Base-by-base conservation (phyloP, 2,797 vertebrate species). In the Parauchenoglanis ngamensis region DNA sequence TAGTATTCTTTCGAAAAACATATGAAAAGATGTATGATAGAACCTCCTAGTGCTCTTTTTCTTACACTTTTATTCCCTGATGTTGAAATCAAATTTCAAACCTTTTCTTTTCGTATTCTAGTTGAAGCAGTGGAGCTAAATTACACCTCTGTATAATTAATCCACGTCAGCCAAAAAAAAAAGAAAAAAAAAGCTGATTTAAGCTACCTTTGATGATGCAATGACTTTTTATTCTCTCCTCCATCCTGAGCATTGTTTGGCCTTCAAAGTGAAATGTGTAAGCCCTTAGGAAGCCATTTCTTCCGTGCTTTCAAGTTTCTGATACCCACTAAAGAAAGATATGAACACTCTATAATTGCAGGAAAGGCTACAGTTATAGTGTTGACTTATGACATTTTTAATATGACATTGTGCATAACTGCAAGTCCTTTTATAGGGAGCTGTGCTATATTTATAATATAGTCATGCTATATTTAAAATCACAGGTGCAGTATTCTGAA, bases 101-200 rank as follows among this genome's bases (percentile, higher is more conserved):
- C n/a, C 73, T 86, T 94, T 93, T 92, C 92, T 89, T 90, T 90
- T 90, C 81, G 91, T 35, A 92, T 90, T 92, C 94, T 90, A 93
- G 93, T 92, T 88, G 91, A 91, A 93, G 83, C 80, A 76, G 76
- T 73, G 92, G 93, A 56, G 87, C 84, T 93, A 94, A 95, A 95
- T 94, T 95, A 93, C 93, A 89, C 89, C 11, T 87, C 88, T 90
- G 91, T 94, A 94, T 95, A 95, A 96, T 95, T 95, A 95, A 95
- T 95, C 94, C 92, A 92, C 87, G 94, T 94, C 95, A 94, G 91
- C 92, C 94, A 82, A 82, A 90, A 86, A 93, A 49, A 49, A 49
- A 92, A 44, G 57, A 76, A 49, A 75, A 77, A 82, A 82, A 90
- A 86, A 93, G 92, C 90, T 92, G 90, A 94, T 94, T 92, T 92